These are phyloP conservation scores for Lutjanus argentimaculatus DNA, from an alignment of 2,797 vertebrate genomes.

Conservation along the genomic window DNA sequence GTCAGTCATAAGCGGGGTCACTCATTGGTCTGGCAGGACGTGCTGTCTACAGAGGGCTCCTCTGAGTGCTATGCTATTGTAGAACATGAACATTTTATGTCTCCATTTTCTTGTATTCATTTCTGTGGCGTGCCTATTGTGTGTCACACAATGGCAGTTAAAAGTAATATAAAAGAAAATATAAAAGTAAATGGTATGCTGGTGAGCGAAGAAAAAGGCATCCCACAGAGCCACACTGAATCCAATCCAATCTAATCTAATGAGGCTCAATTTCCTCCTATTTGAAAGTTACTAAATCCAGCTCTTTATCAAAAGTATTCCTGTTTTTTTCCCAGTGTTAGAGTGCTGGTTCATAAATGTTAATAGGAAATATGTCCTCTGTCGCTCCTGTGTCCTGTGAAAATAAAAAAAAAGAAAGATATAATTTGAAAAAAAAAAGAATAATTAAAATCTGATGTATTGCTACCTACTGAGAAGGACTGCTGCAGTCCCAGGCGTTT, in stretches of 20 bases:
- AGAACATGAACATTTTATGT: conserved; percentile 63
- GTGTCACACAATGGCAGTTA: conserved; percentile 34
- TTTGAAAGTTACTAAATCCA: not conserved
- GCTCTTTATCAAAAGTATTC: not conserved
- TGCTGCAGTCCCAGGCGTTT: not conserved
- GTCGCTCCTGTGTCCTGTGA: not conserved
- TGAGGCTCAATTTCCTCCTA: not conserved
- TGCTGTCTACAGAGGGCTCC: conserved; percentile 28
- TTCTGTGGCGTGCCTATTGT: conserved; percentile 21
- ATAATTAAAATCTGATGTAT: no score
- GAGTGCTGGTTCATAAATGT: not conserved
- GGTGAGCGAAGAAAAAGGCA: not conserved
- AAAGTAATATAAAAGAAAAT: conserved; percentile 9
- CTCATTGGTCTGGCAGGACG: conserved; percentile 58
- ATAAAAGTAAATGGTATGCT: not conserved
- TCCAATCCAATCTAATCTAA: not conserved
- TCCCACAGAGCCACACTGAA: not conserved
- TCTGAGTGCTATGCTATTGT: conserved; percentile 44
- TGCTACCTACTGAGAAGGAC: not conserved
- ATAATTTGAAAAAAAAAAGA: not conserved
- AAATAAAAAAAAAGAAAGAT: not conserved
- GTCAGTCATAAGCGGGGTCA: conserved; percentile 61
- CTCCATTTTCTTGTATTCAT: conserved; percentile 52
- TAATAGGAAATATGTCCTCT: not conserved
- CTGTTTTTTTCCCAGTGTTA: not conserved